phyloP scores from a whole-genome alignment of 2,888 invertebrate genomes.

The Petrophora chlorosata region DNA sequence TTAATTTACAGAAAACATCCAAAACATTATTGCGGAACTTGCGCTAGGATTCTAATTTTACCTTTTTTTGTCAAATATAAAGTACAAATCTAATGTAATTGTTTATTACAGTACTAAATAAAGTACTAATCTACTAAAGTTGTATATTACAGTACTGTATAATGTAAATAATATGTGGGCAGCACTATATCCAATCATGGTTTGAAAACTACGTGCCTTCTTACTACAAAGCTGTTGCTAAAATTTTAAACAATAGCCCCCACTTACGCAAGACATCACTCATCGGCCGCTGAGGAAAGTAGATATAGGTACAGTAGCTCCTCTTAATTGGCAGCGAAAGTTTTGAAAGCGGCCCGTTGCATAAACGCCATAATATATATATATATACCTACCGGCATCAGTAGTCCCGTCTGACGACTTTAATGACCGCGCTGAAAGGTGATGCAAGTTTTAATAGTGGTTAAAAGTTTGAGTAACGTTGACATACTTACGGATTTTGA shows the following conservation, averaged over 20 bases:
- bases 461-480: neutral
- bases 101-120: no score
- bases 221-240: conserved; percentile 11
- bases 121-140: no score
- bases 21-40: no score
- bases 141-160: no score
- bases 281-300: conserved; percentile 10
- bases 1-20: no score
- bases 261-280: conserved; percentile 19
- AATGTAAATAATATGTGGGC: no score
- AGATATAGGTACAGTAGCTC: conserved; percentile 44
- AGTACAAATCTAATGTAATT: no score
- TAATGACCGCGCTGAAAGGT: conserved; percentile 22
- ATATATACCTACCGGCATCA: conserved; percentile 6
- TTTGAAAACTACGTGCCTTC: conserved; percentile 1
- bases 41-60: no score
- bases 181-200: no score
- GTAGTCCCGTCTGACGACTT: conserved; percentile 6
- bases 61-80: no score
- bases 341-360: conserved; percentile 59
- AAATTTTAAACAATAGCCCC: conserved; percentile 20
- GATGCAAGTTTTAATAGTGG: conserved; percentile 2
- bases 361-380: conserved; percentile 39
- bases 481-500: no score
- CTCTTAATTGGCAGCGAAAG: conserved; percentile 70